Conservation (phyloP, 1,140 invertebrate genomes). For the Sitophilus oryzae region DNA sequence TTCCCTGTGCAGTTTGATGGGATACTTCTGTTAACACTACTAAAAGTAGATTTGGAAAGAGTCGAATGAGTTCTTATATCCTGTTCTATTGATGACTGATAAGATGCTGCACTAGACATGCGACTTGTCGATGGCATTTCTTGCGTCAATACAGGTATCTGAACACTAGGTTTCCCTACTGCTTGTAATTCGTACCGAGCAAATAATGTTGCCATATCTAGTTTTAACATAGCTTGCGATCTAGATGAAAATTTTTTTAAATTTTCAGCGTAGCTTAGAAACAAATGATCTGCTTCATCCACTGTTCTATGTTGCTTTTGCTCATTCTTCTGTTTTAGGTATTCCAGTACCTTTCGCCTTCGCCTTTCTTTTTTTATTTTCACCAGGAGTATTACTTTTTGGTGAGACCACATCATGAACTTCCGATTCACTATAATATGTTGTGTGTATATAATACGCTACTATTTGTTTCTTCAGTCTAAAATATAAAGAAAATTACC, state of each 20-base stretch:
- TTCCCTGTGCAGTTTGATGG: too few species aligned
- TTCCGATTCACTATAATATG: constrained; percentile 3
- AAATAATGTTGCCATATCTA: constrained; percentile 9
- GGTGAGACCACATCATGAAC: constrained; percentile 5
- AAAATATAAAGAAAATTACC: constrained; percentile 5
- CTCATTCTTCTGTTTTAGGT: constrained; percentile 5
- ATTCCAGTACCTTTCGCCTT: background rate
- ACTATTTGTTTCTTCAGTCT: constrained; percentile 5
- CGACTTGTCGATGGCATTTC: too few species aligned
- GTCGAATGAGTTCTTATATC: too few species aligned
- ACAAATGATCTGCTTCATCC: background rate
- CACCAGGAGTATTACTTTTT: background rate
- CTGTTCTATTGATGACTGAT: too few species aligned
- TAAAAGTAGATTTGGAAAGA: too few species aligned
- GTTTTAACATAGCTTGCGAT: constrained; percentile 2
- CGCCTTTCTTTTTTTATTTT: background rate
- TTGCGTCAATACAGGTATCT: too few species aligned
- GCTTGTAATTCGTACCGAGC: constrained; percentile 6
- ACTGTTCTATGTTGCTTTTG: background rate
- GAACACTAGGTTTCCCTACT: too few species aligned
- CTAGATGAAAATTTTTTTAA: constrained; percentile 1
- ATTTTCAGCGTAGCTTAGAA: background rate
- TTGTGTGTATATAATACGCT: background rate
- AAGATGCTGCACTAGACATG: too few species aligned
- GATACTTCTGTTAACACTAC: too few species aligned